These are phyloP conservation scores for Toxonevra muliebris DNA, from an alignment of 2,888 invertebrate species.

Conservation along the genomic window DNA sequence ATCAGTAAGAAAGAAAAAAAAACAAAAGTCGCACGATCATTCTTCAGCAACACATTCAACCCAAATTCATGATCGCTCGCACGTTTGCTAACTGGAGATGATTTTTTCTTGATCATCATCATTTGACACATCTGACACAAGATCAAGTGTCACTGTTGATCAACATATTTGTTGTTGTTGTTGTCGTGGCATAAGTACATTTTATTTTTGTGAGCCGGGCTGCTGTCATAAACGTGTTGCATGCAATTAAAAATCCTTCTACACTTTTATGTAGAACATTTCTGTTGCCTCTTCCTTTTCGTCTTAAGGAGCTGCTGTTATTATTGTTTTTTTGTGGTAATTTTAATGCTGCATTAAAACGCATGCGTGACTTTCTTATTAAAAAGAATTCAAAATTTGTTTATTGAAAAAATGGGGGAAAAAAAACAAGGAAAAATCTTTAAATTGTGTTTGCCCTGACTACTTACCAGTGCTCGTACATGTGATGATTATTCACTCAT, in stretches of 20 bases:
- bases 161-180: too few species aligned
- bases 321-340: slow-evolving; percentile 7
- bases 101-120: slow-evolving; percentile 56
- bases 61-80: too few species aligned
- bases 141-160: slow-evolving; percentile 60
- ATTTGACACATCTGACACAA: slow-evolving; percentile 59
- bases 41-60: slow-evolving; percentile 32
- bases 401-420: too few species aligned
- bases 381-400: background rate
- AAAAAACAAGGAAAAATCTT: too few species aligned
- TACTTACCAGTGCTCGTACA: background rate
- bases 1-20: slow-evolving; percentile 26
- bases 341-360: slow-evolving; percentile 16
- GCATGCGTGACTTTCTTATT: slow-evolving; percentile 31
- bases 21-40: slow-evolving; percentile 60
- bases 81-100: too few species aligned
- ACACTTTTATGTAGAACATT: too few species aligned
- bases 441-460: background rate
- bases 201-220: too few species aligned
- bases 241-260: too few species aligned
- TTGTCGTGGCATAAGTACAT: too few species aligned
- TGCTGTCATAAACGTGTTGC: too few species aligned
- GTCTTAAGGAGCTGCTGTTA: slow-evolving; percentile 1
- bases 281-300: slow-evolving; percentile 1
- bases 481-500: background rate